Conservation (phyloP, 2,797 vertebrate genomes). For the Synanceia verrucosa region DNA sequence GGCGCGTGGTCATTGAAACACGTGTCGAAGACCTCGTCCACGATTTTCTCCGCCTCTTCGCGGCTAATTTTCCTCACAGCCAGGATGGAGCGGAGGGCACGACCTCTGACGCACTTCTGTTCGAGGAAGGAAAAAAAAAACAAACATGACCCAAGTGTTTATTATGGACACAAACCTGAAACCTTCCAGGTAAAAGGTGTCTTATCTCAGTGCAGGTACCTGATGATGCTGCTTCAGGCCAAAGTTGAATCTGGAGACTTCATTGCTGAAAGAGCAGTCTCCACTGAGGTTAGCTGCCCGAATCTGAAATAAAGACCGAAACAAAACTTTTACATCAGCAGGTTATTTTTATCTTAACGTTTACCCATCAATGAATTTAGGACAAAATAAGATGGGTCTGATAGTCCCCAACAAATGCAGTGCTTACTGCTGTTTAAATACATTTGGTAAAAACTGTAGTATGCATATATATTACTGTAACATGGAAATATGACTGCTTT, state of each 20-base stretch:
- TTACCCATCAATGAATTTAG: too few species aligned
- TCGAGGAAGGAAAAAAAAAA: background rate
- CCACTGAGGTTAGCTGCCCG: slow-evolving; percentile 97
- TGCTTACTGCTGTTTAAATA: background rate
- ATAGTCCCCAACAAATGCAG: too few species aligned
- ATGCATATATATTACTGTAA: too few species aligned
- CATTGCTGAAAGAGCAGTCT: slow-evolving; percentile 91
- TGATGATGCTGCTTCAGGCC: slow-evolving; percentile 94
- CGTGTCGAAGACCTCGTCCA: slow-evolving; percentile 92
- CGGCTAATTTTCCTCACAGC: slow-evolving; percentile 90
- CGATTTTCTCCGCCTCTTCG: slow-evolving; percentile 88
- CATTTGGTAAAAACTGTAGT: background rate
- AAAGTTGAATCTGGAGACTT: slow-evolving; percentile 89
- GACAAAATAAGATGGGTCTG: too few species aligned
- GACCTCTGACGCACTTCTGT: slow-evolving; percentile 91
- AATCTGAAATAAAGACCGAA: slow-evolving; percentile 78
- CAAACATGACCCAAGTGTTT: rapidly evolving
- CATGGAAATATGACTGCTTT: background rate
- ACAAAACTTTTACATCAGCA: background rate
- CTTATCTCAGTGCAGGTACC: slow-evolving; percentile 71
- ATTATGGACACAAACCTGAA: background rate
- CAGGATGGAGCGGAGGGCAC: slow-evolving; percentile 93
- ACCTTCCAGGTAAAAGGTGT: too few species aligned
- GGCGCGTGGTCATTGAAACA: slow-evolving; percentile 95
- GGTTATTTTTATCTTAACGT: background rate